Evolutionary conservation across 2,113 vertebrate genomes (phyloP).

Genomic region (Castor canadensis): DNA sequence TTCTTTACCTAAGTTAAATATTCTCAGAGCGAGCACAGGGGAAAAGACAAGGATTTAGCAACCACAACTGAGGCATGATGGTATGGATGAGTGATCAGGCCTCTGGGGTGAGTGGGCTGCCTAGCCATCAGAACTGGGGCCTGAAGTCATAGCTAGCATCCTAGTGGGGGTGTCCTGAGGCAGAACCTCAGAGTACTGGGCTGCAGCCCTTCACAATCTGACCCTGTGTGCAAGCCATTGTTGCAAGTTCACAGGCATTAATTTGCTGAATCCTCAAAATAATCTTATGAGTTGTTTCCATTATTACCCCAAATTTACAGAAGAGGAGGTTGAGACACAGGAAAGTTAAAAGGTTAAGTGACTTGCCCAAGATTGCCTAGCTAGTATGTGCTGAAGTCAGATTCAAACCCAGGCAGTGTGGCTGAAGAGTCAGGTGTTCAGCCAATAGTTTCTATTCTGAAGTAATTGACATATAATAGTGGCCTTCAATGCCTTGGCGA

Average conservation of each 20-base stretch:
- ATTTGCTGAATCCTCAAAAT: neutral
- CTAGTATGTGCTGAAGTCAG: neutral
- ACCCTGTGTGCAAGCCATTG: neutral
- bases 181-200: neutral
- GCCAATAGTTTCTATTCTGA: neutral
- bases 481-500: neutral
- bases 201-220: neutral
- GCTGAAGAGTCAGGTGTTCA: neutral
- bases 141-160: neutral
- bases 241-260: neutral
- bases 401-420: neutral
- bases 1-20: neutral
- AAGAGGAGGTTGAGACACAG: neutral
- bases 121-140: neutral
- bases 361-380: neutral
- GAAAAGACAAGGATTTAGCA: conserved; percentile 3
- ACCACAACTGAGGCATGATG: neutral
- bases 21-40: neutral
- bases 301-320: conserved; percentile 23
- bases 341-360: neutral
- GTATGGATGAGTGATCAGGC: neutral
- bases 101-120: neutral
- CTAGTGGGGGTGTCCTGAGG: neutral
- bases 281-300: neutral
- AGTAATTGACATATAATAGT: neutral